Percentiles rank a stretch among this genome's conserved stretches.
These are phyloP conservation scores for Xerus inauris DNA, from an alignment of 2,113 vertebrate species.

Conservation along the genomic window DNA sequence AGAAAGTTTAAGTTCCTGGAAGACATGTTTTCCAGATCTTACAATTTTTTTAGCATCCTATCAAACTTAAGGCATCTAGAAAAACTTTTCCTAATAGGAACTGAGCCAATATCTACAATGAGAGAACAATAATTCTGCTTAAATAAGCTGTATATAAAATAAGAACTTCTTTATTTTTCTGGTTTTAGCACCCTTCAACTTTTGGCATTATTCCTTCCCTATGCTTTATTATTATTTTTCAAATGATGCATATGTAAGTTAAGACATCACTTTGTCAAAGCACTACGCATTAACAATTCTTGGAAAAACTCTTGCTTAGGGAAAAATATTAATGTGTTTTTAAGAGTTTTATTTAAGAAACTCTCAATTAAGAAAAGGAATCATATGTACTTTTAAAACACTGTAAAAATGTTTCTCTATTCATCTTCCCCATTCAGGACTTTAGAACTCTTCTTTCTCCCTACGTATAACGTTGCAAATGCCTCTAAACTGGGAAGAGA, in stretches of 20 bases:
- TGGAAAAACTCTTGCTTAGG: neutral
- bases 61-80: neutral
- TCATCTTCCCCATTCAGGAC: neutral
- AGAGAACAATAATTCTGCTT: neutral
- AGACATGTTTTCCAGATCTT: neutral
- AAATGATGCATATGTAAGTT: neutral
- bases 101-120: neutral
- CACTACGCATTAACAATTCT: neutral
- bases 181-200: neutral
- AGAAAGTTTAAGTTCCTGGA: neutral
- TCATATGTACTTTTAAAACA: neutral
- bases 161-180: neutral
- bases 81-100: neutral
- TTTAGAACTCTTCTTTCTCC: neutral
- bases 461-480: neutral
- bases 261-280: slow-evolving; percentile 8
- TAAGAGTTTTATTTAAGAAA: neutral
- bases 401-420: slow-evolving; percentile 4
- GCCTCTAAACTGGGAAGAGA: neutral
- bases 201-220: neutral
- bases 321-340: neutral
- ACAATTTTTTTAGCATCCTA: slow-evolving; percentile 17
- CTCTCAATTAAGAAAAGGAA: neutral
- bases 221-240: neutral
- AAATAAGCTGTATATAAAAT: neutral